Evolutionary conservation across 1,140 invertebrate species (phyloP), one percentile per base, ranked within the genome.

Genomic region (Hestina assimilis): DNA sequence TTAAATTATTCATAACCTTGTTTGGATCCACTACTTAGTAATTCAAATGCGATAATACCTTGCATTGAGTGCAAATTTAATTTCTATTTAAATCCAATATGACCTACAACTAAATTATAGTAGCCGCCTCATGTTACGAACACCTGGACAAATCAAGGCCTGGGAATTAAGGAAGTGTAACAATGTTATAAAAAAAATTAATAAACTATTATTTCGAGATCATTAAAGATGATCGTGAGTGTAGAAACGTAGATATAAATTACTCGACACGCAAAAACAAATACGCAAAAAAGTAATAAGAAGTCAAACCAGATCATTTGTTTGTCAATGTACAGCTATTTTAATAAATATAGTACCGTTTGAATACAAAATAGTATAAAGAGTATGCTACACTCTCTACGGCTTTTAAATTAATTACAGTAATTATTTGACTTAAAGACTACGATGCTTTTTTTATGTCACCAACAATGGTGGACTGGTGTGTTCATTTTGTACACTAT

Each of bases 81-180:
- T 48, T 28, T 41, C 23, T 40, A 50, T 58, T 43, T n/a, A 51
- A 31, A 43, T 45, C 4, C 24, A 6, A 38, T 48, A 17, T 57
- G 45, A 51, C 21, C 28, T 35, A 46, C 24, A 52, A 38, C 24
- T 17, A 61, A 40, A 59, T 45, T 31, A 63, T 47, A 45, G 56
- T 51, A 46, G 26, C 60, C 50, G 31, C 57, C 58, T 62, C 59
- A 46, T 47, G 60, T 50, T 51, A 28, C 21, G 31, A 71, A 78
- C 77, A 80, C 76, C 78, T 81, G 72, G 76, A 55, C 59, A 57
- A 70, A 69, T 57, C 78, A 80, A 80, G 80, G 80, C 74, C 73
- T 75, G 59, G 47, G 68, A 74, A 78, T 73, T 72, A 68, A 80
- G 77, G 81, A 82, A 84, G 75, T 77, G 45, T 45, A 62, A 66